Evolutionary conservation across 2,113 vertebrate species (phyloP).

Genomic region (Microtus oregoni): DNA sequence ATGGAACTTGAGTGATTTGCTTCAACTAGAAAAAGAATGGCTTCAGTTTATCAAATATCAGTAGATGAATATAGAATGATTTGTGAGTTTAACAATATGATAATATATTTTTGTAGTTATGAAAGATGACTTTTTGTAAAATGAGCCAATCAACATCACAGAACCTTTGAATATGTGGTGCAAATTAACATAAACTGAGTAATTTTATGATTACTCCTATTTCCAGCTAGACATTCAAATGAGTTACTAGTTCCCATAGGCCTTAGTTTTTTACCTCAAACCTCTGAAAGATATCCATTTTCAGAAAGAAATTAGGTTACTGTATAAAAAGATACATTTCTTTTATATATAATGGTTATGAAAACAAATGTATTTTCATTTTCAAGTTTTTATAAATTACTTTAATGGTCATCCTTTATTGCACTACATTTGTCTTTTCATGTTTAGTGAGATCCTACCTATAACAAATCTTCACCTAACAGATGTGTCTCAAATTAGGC

Average conservation of each 20-base stretch:
- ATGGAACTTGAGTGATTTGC: slow-evolving; percentile 68
- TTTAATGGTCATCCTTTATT: slow-evolving; percentile 63
- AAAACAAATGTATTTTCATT: slow-evolving; percentile 62
- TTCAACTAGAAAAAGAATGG: slow-evolving; percentile 47
- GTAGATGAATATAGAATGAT: background rate
- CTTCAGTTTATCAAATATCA: slow-evolving; percentile 69
- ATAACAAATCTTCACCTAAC: slow-evolving; percentile 56
- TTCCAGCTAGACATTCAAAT: slow-evolving; percentile 44
- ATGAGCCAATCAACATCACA: slow-evolving; percentile 12
- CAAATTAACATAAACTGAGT: slow-evolving; percentile 32
- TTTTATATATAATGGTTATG: slow-evolving; percentile 79
- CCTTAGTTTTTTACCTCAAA: slow-evolving; percentile 63
- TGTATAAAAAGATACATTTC: slow-evolving; percentile 25
- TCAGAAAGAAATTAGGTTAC: slow-evolving; percentile 30
- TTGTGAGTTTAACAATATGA: slow-evolving; percentile 29
- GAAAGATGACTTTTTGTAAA: slow-evolving; percentile 8
- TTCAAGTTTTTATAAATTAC: slow-evolving; percentile 72
- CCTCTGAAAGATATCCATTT: slow-evolving; percentile 64
- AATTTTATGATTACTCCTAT: slow-evolving; percentile 61
- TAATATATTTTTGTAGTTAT: slow-evolving; percentile 14
- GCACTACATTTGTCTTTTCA: slow-evolving; percentile 34
- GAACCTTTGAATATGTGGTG: slow-evolving; percentile 47
- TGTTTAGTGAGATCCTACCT: slow-evolving; percentile 1
- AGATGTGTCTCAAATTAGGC: slow-evolving; percentile 36
- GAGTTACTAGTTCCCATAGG: slow-evolving; percentile 13